These are phyloP conservation scores for Corythaixoides concolor DNA, from an alignment of 2,113 vertebrate genomes.

Conservation along the genomic window DNA sequence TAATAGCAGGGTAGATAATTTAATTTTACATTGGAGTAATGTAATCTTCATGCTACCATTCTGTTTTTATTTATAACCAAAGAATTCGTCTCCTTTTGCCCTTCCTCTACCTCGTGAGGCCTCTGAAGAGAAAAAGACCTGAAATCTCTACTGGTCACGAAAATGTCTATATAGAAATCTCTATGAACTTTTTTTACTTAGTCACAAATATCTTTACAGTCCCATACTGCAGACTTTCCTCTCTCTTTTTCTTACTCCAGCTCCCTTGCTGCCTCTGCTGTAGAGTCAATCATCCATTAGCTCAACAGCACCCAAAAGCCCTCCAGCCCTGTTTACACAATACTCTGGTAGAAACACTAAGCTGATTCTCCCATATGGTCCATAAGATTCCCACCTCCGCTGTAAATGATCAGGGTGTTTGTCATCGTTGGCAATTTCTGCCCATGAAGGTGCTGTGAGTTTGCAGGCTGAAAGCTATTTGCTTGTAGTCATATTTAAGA, in stretches of 20 bases:
- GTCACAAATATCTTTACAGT: not conserved
- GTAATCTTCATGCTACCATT: not conserved
- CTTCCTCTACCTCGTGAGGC: not conserved
- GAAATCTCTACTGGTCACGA: not conserved
- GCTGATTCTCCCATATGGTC: not conserved
- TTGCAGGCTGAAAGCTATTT: not conserved
- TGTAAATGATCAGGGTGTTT: not conserved
- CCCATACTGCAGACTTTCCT: not conserved
- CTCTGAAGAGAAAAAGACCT: not conserved
- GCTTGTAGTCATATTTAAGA: not conserved
- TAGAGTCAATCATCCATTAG: not conserved
- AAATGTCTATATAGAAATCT: not conserved
- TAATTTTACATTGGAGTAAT: not conserved
- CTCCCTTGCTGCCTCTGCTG: not conserved
- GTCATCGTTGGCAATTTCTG: not conserved
- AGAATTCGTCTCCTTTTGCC: not conserved
- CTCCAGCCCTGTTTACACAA: not conserved
- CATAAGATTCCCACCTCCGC: not conserved
- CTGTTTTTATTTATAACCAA: slow-evolving; percentile 16
- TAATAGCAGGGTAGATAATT: not conserved
- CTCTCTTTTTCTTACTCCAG: not conserved
- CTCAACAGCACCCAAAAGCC: not conserved
- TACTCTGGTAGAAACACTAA: not conserved
- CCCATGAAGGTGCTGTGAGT: not conserved
- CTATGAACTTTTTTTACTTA: not conserved